Base-by-base conservation (phyloP, 2,797 vertebrate genomes). In the Sebastes umbrosus region DNA sequence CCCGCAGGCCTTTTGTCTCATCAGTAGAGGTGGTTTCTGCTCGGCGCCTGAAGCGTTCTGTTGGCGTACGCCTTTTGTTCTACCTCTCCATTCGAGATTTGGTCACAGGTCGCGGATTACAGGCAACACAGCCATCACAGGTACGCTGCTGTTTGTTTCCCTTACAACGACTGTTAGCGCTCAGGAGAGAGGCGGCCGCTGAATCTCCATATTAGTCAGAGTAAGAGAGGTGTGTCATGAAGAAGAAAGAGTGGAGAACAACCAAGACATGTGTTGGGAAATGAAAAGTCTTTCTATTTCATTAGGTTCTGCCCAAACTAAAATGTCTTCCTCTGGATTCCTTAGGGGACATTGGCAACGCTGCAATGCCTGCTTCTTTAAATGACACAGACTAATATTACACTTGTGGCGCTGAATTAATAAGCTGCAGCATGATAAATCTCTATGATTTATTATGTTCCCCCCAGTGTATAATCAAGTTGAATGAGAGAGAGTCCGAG, bases 1-100 rank as follows among this genome's bases (percentile, higher is more conserved):
- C 95, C 96, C 86, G 88, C 89, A 83, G 95, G 93, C 92, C 91
- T 94, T 93, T 92, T 92, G 92, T 95, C 88, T 95, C 92, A 89
- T 92, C 91, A 85, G 83, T 73, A 67, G 86, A 90, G 88, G 91
- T 90, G 88, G 86, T 92, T 93, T 91, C 86, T 92, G 86, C 90
- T 84, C 66, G 77, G 80, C 2, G 94, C 95, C 95, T 89, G 84
- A 76, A 95, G 95, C 93, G 54, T 86, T 94, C 91, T 83, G 87
- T 82, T 77, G 82, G 79, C 80, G 55, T 70, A 82, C 29, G 75
- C 85, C 82, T 93, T 93, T 92, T 93, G 89, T 94, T 93, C 90
- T 86, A 76, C 83, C 81, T 84, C 90, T 88, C 85, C 83, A 73
- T 82, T 88, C 34, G 81, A 91, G 90, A 92, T 90, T 90, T 92